Evolutionary conservation across 1,140 invertebrate species (phyloP), one percentile per base, ranked within the genome.

Genomic region (Scaptomyza graminum): DNA sequence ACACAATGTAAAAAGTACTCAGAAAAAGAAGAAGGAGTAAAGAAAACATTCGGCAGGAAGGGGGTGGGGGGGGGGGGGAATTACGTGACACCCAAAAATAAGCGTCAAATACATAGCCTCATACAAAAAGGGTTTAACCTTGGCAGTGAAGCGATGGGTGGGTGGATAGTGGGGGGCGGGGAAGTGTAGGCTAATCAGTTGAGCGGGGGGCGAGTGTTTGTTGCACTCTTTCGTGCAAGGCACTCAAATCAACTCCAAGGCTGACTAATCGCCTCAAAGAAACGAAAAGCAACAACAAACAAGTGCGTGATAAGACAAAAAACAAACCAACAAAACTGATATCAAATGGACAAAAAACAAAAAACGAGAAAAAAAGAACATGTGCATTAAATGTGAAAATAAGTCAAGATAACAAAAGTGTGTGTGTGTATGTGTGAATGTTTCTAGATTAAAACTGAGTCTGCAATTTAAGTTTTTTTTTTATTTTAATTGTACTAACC

Each of bases 101-200:
- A 41, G 41, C 49, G 69, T 63, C 66, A 46, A 71, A 51, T 76
- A 72, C 56, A 59, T 55, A 56, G 43, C 52, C 62, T 43, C 49
- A 43, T 44, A 60, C 1, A 39, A 63, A 67, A 60, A 74, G 78
- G 68, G 79, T 62, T 80, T 80, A 80, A 80, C 77, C 77, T 80
- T 80, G 77, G 77, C 12, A 41, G 37, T n/a, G 37, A 39, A n/a
- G 37, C 8, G 11, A 39, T 41, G 37, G 31, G 1, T 28, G 28
- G 28, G 28, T 3, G 37, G 37, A 8, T 11, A 2, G 7, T n/a
- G 11, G 5, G 11, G 5, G 18, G 44, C 18, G 50, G 39, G 41
- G 22, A 8, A 13, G 46, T 11, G 46, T 11, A 56, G 47, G 63
- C 56, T 76, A 80, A 80, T 80, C 77, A 80, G 77, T 75, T 57